Base-by-base conservation (phyloP, 1,140 invertebrate genomes). In the Hyles vespertilio region DNA sequence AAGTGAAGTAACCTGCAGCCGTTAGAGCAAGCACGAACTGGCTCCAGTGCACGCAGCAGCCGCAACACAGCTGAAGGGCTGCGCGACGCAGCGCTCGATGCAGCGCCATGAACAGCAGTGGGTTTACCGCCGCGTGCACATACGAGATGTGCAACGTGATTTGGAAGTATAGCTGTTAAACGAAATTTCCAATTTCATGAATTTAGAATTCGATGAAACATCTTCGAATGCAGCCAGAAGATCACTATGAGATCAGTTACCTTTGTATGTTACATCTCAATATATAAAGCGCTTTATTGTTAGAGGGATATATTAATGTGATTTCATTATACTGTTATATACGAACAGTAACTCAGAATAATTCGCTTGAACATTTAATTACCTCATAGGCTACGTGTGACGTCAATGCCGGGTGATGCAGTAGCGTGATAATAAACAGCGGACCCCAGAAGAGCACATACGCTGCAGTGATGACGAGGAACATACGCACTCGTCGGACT, bases 391-490 rank as follows among this genome's bases (percentile, higher is more conserved):
- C 92, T 9, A 93, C 90, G 56, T 91, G 90, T 69, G 94, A 93
- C 32, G 95, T 93, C 55, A 94, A 91, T 22, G 93, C 89, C 3
- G 94, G 93, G 75, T 94, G 94, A 79, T 94, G 92, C 12, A 94
- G 91, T 46, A 95, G 82, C 0, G 94, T 97, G 57, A 97, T 94
- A 55, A 96, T 92, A 86, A 97, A 97, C 59, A 97, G 88, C 22
- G 96, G 96, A 61, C 95, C 95, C 96, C 96, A 97, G 87, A 96
- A 96, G 40, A 97, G 90, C 11, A 96, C 91, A 77, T 96, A 97
- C 4, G 95, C 94, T 0, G 94, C 92, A 0, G 95, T 95, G 79
- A 97, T 96, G 57, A 95, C 93, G 33, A 95, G 91, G 84, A 96
- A 96, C 94, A 96, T 96, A 81, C 95, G 94, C 7, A 95, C 94